phyloP scores from a whole-genome alignment of 2,888 invertebrate species.

The Calameuta filiformis region DNA sequence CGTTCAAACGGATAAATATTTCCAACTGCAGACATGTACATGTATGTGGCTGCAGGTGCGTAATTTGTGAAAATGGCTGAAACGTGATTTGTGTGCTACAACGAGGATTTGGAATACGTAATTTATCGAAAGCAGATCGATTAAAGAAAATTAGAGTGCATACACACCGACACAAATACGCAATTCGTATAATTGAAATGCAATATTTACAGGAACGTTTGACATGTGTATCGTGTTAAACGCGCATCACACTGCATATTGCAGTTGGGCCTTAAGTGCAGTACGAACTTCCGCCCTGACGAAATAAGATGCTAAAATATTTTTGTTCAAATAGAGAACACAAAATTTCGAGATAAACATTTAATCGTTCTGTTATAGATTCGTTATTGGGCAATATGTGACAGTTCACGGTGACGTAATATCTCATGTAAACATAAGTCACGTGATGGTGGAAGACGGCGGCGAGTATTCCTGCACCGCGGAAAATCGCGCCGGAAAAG shows the following conservation, averaged over 20 bases:
- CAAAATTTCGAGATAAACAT: neutral
- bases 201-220: neutral
- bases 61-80: neutral
- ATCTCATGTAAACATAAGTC: constrained; percentile 85
- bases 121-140: neutral
- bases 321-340: neutral
- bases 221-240: neutral
- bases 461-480: constrained; percentile 84
- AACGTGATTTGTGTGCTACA: neutral
- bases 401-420: constrained; percentile 84
- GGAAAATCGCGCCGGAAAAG: constrained; percentile 80
- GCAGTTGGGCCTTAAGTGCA: neutral
- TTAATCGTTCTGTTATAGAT: constrained; percentile 66
- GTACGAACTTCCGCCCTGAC: neutral
- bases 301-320: neutral
- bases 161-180: neutral
- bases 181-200: neutral
- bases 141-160: neutral
- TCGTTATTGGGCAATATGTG: constrained; percentile 82
- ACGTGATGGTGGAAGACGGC: constrained; percentile 82
- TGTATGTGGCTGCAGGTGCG: neutral
- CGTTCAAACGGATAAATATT: neutral
- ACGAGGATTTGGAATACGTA: neutral
- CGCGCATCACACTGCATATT: neutral
- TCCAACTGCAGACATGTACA: neutral